Evolutionary conservation across 2,888 invertebrate species (phyloP).

Genomic region (Seira ritae): DNA sequence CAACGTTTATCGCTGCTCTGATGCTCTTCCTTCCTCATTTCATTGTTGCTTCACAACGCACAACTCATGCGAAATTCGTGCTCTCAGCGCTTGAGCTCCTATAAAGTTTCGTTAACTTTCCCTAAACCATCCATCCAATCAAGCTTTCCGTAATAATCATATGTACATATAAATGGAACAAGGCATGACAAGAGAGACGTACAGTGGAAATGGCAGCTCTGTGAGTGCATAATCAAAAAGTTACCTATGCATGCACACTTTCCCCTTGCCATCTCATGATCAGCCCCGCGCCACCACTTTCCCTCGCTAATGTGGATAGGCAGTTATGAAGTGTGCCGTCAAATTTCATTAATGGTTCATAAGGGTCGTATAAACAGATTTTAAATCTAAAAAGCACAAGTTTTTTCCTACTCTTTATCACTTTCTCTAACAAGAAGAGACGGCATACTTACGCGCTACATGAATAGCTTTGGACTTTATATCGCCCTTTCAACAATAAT

Average conservation of each 20-base stretch:
- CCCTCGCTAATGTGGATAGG: slow-evolving; percentile 22
- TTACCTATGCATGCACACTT: slow-evolving; percentile 10
- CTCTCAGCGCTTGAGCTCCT: slow-evolving; percentile 6
- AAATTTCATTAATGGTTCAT: slow-evolving; percentile 57
- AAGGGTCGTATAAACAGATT: slow-evolving; percentile 58
- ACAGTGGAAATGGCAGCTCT: slow-evolving; percentile 54
- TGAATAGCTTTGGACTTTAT: not conserved
- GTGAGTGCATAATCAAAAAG: slow-evolving; percentile 25
- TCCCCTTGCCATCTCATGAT: not conserved
- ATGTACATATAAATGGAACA: not conserved
- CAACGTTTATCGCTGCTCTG: slow-evolving; percentile 39
- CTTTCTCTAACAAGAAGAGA: no score
- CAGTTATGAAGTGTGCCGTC: slow-evolving; percentile 47
- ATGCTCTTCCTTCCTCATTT: slow-evolving; percentile 39
- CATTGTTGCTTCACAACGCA: slow-evolving; percentile 33
- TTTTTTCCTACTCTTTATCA: not conserved
- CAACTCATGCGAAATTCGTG: not conserved
- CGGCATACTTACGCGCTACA: not conserved
- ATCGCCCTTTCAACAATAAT: not conserved
- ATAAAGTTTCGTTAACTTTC: slow-evolving; percentile 5
- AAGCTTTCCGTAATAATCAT: slow-evolving; percentile 39
- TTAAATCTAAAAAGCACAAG: slow-evolving; percentile 6
- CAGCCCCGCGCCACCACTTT: slow-evolving; percentile 3
- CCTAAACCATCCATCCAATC: slow-evolving; percentile 38
- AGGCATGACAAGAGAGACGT: slow-evolving; percentile 50